Evolutionary conservation across 2,888 invertebrate genomes (phyloP).

Genomic region (Brenthis daphne): DNA sequence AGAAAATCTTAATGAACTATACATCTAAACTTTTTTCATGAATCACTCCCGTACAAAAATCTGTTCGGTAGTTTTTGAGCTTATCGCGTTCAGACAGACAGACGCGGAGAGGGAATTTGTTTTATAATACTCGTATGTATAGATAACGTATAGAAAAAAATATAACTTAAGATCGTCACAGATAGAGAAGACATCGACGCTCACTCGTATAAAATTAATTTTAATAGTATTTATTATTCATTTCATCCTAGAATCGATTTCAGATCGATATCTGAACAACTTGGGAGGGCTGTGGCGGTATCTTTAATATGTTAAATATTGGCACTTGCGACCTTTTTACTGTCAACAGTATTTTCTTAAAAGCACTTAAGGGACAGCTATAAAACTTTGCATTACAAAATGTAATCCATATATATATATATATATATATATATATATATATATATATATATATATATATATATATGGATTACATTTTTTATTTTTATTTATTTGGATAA

Average conservation of each 20-base stretch:
- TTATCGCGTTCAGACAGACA: too few relatives aligned
- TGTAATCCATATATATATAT: slow-evolving; percentile 1
- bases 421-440: too few relatives aligned
- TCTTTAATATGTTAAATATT: slow-evolving; percentile 28
- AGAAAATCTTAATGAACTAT: too few relatives aligned
- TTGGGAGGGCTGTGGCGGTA: slow-evolving; percentile 35
- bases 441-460: too few relatives aligned
- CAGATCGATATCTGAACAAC: slow-evolving; percentile 34
- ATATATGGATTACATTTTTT: too few relatives aligned
- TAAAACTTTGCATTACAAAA: slow-evolving; percentile 19
- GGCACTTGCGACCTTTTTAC: slow-evolving; percentile 31
- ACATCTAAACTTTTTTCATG: too few relatives aligned
- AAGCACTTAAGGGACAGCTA: slow-evolving; percentile 13
- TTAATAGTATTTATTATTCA: slow-evolving; percentile 23
- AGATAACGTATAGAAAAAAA: not conserved
- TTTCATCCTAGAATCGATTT: slow-evolving; percentile 28
- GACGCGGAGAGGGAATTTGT: too few relatives aligned
- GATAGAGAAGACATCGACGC: slow-evolving; percentile 17
- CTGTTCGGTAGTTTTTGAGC: too few relatives aligned
- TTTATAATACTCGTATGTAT: too few relatives aligned
- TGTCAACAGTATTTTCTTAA: slow-evolving; percentile 28
- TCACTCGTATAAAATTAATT: too few relatives aligned
- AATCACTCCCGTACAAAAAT: too few relatives aligned
- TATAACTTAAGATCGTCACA: slow-evolving; percentile 10
- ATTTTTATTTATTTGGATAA: too few relatives aligned